Evolutionary conservation across 2,797 vertebrate species (phyloP), one percentile per base, ranked within the genome.

Genomic region (Sebastes miniatus): DNA sequence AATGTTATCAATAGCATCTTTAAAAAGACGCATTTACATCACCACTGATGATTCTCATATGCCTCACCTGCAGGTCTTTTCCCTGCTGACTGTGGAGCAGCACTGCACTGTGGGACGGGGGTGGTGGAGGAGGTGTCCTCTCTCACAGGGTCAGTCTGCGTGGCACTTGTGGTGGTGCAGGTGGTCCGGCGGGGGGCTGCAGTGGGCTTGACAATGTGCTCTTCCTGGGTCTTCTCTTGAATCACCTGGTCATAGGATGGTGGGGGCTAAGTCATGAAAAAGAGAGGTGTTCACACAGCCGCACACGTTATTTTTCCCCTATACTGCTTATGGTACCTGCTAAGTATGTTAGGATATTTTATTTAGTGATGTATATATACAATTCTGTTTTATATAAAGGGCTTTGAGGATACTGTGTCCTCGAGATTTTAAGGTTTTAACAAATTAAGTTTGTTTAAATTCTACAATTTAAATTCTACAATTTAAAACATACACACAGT

Each of bases 241-340:
- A 99, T 97, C 93, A 98, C 98, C 95, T 99, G 98, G 81, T 99
- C 97, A 83, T 98, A 99, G 20, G 97, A 97, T 20, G 97, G 98
- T 18, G 98, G 98, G 84, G 94, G 96, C 97, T 97, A 87, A 87
- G 94, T 93, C 89, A 93, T 89, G 85, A 92, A 84, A 93, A 83
- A 89, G 57, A 84, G 65, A 86, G 13, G 27, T 43, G 39, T 83
- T 89, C 75, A 83, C 76, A 82, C 76, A 86, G 39, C 34, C 24
- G 62, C 69, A 83, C 71, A 68, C 20, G 50, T 50, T 69, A 34
- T 16, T 39, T 69, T 39, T 47, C 3, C 34, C 6, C 56, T 18
- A 20, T 16, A 43, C n/a, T 27, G n/a, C n/a, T 65, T 16, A 0
- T n/a, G n/a, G 20, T 24, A 43, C 24, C 65, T 52, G 47, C 6